Evolutionary conservation across 2,797 vertebrate genomes (phyloP).

Genomic region (Chelon auratus): DNA sequence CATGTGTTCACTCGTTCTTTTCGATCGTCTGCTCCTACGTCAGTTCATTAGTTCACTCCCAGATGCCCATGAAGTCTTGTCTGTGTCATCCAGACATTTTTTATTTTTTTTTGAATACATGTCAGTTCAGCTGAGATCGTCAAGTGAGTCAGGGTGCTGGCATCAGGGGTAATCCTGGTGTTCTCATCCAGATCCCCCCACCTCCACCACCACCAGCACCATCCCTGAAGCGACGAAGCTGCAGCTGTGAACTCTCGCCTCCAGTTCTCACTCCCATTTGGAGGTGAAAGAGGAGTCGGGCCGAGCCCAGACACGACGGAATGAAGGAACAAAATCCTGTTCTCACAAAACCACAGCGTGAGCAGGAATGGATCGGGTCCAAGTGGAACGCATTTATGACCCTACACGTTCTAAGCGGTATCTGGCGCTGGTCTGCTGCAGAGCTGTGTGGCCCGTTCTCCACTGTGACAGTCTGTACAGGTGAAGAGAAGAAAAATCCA

Average conservation of each 20-base stretch:
- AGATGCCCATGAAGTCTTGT: conserved; percentile 17
- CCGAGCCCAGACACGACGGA: not conserved
- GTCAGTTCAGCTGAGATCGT: not conserved
- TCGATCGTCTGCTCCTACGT: not conserved
- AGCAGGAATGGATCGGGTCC: conserved; percentile 10
- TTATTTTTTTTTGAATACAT: not conserved
- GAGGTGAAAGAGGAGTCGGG: not conserved
- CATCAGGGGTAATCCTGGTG: not conserved
- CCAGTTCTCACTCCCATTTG: not conserved
- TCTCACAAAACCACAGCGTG: not conserved
- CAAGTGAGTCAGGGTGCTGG: not conserved
- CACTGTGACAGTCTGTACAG: not conserved
- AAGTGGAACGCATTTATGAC: conserved; percentile 1
- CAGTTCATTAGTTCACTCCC: not conserved
- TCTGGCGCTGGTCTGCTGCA: not conserved
- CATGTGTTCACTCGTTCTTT: not conserved
- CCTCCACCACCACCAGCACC: not conserved
- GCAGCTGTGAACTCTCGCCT: conserved; percentile 2
- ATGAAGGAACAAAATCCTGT: conserved; percentile 37
- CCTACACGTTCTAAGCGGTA: conserved; percentile 1
- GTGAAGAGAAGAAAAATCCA: not conserved
- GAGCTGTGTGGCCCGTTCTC: not conserved
- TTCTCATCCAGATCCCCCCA: not conserved
- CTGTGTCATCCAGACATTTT: not conserved
- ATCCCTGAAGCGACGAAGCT: not conserved